These are phyloP conservation scores for Prochilodus magdalenae DNA, from an alignment of 2,113 vertebrate species.

Conservation along the genomic window DNA sequence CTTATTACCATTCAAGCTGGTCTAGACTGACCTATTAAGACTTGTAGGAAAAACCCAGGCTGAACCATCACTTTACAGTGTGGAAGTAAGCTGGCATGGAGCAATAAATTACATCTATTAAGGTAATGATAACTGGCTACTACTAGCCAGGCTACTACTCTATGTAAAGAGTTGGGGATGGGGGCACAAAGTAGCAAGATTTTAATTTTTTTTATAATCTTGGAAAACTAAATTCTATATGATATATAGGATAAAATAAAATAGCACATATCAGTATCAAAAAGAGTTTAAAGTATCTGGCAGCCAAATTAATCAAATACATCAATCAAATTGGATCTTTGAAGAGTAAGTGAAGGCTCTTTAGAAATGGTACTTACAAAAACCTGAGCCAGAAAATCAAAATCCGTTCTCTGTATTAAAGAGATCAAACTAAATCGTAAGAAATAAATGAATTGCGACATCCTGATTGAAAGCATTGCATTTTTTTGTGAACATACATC, in stretches of 20 bases:
- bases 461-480: not conserved
- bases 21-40: slow-evolving; percentile 36
- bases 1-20: slow-evolving; percentile 38
- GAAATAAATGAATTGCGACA: no score
- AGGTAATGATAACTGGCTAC: not conserved
- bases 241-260: no score
- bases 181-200: no score
- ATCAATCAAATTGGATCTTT: not conserved
- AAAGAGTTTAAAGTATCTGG: not conserved
- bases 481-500: not conserved
- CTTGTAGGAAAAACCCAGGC: slow-evolving; percentile 8
- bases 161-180: no score
- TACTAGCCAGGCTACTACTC: no score
- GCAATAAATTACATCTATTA: not conserved
- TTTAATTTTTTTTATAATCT: no score
- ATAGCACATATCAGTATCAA: no score
- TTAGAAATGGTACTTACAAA: not conserved
- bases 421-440: no score
- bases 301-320: not conserved
- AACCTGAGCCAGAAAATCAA: no score
- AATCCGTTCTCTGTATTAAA: no score
- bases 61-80: slow-evolving; percentile 25
- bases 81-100: slow-evolving; percentile 41
- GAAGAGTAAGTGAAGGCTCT: not conserved
- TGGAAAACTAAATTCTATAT: no score